phyloP scores from a whole-genome alignment of 2,888 invertebrate species.

The Caenorhabditis zanzibari region DNA sequence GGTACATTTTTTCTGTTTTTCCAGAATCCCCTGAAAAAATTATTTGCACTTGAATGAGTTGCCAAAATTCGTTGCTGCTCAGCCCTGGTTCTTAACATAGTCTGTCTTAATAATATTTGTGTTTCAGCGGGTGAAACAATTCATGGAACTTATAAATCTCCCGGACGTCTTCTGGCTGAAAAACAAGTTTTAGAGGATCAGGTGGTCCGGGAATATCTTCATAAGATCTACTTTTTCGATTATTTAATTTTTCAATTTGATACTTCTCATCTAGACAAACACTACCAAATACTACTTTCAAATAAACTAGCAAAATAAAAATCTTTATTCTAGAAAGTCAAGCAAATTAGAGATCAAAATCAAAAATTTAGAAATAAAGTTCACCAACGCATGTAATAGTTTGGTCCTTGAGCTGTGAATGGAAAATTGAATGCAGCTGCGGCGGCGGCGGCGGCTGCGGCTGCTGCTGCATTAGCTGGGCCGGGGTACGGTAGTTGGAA shows the following conservation, averaged over 20 bases:
- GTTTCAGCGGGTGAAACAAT: constrained; percentile 52
- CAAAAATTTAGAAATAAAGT: neutral
- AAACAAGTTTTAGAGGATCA: constrained; percentile 32
- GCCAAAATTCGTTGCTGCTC: too few species aligned
- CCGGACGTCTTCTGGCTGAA: constrained; percentile 35
- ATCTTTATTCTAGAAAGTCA: constrained; percentile 11
- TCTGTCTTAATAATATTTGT: too few species aligned
- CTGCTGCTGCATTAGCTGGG: constrained; percentile 40
- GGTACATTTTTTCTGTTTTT: too few species aligned
- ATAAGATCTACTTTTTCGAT: constrained; percentile 61
- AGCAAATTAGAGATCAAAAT: constrained; percentile 3
- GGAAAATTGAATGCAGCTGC: constrained; percentile 57
- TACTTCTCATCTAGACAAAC: constrained; percentile 25
- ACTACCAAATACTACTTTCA: constrained; percentile 24
- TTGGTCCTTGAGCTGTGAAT: constrained; percentile 43
- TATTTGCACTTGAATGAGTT: too few species aligned
- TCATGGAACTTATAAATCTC: constrained; percentile 48
- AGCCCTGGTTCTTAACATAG: too few species aligned
- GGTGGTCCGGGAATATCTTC: constrained; percentile 48
- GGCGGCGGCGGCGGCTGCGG: constrained; percentile 53
- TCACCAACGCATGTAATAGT: constrained; percentile 60
- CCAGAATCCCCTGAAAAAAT: too few species aligned
- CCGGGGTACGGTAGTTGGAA: constrained; percentile 44
- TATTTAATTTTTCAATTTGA: constrained; percentile 54
- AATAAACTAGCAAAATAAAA: constrained; percentile 12